phyloP scores from a whole-genome alignment of 2,888 invertebrate genomes.

The Tridacna gigas region DNA sequence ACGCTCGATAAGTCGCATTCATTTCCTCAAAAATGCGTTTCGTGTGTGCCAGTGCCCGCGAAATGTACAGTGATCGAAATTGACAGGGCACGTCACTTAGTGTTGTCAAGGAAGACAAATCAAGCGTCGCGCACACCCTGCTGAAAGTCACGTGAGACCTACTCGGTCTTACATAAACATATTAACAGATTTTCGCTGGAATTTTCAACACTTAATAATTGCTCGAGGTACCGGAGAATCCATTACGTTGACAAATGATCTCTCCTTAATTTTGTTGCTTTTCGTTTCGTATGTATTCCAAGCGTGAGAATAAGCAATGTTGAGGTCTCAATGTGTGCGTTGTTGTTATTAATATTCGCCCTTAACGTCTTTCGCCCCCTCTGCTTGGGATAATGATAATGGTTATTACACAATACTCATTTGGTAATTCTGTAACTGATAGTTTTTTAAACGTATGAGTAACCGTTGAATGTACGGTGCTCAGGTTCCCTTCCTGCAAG shows the following conservation, averaged over 20 bases:
- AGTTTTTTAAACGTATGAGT: too few relatives aligned
- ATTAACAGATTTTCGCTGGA: slow-evolving; percentile 66
- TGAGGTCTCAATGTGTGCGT: slow-evolving; percentile 32
- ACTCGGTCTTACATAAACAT: slow-evolving; percentile 60
- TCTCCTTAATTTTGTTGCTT: slow-evolving; percentile 48
- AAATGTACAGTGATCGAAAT: slow-evolving; percentile 16
- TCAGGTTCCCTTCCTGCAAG: too few relatives aligned
- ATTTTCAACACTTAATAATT: slow-evolving; percentile 68
- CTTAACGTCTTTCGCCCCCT: not conserved
- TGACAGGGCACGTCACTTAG: slow-evolving; percentile 41
- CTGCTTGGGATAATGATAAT: too few relatives aligned
- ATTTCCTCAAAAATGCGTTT: too few relatives aligned
- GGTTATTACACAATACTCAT: too few relatives aligned
- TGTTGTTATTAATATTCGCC: slow-evolving; percentile 20
- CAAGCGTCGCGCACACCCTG: slow-evolving; percentile 59
- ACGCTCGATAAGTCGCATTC: too few relatives aligned
- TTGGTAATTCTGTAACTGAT: too few relatives aligned
- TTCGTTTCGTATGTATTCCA: slow-evolving; percentile 47
- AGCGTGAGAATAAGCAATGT: slow-evolving; percentile 50
- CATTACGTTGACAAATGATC: slow-evolving; percentile 67
- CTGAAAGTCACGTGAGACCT: slow-evolving; percentile 57
- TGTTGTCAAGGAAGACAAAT: slow-evolving; percentile 37
- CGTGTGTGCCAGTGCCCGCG: not conserved
- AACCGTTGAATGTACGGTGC: too few relatives aligned
- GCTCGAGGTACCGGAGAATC: slow-evolving; percentile 60